phyloP scores from a whole-genome alignment of 1,140 invertebrate species.

The Hesperophylax magnus region DNA sequence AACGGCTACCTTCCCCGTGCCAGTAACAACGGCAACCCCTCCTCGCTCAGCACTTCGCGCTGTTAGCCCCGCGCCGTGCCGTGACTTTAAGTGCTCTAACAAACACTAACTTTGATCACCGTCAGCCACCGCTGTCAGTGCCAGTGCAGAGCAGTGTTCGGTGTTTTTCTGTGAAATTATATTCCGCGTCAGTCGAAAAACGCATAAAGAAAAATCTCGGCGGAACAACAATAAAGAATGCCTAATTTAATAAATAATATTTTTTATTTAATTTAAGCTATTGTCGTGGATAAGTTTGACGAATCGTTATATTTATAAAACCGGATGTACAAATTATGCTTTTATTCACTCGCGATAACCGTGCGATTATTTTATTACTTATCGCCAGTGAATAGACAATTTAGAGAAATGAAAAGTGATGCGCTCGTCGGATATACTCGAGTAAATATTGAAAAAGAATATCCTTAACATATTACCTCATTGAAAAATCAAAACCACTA shows the following conservation, averaged over 20 bases:
- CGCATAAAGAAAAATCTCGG: constrained; percentile 1
- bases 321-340: constrained; percentile 53
- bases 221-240: background rate
- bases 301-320: constrained; percentile 35
- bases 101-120: too few species aligned
- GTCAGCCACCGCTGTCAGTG: too few species aligned
- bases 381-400: constrained; percentile 24
- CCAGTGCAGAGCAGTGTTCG: too few species aligned
- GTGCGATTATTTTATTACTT: constrained; percentile 17
- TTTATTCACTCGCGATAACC: constrained; percentile 31
- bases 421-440: too few species aligned
- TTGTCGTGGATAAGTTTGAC: constrained; percentile 29
- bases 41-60: constrained; percentile 43
- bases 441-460: constrained; percentile 41
- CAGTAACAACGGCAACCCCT: constrained; percentile 55
- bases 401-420: constrained; percentile 38
- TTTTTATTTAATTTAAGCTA: constrained; percentile 38
- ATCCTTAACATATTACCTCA: constrained; percentile 57
- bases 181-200: too few species aligned
- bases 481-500: constrained; percentile 47
- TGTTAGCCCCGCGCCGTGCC: constrained; percentile 30
- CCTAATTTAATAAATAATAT: constrained; percentile 27
- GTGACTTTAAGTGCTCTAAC: too few species aligned
- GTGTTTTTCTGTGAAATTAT: too few species aligned
- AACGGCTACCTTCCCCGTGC: constrained; percentile 46